Base-by-base conservation (phyloP, 2,797 vertebrate species). In the Sorex maritimensis region DNA sequence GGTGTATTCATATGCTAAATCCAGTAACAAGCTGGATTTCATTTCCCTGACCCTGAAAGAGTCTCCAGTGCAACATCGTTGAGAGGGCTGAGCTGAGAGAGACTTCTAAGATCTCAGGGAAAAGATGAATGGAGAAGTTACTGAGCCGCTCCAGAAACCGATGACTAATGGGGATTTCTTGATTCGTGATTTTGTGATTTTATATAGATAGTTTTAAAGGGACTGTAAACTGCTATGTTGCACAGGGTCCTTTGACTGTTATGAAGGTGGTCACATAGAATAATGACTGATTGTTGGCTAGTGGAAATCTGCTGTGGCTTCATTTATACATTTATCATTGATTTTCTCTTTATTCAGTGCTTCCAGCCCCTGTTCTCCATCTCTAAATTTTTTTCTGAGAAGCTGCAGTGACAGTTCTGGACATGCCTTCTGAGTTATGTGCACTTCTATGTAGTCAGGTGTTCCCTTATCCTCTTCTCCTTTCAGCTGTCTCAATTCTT, bases 251-350 rank as follows among this genome's bases (percentile, higher is more conserved):
- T 77, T 84, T 77, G 19, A 55, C 67, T 88, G 1, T 85, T 85
- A 82, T 23, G 55, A 23, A 92, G 13, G 30, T 55, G 5, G 41
- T 88, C 26, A 67, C 68, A 61, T 13, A 90, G 79, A 67, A 82
- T 90, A 90, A 86, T 72, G 21, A 12, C 30, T 69, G 30, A n/a
- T 10, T 92, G 63, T 86, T 73, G 41, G n/a, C 5, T 49, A 41
- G 23, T 58, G 12, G 78, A 65, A 78, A 67, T 86, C 49, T 75
- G 17, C 15, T 49, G 1, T 65, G 28, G 13, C 46, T 71, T 92
- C 75, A 15, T 34, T 74, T 17, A 23, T 41, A 0, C 6, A 6
- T 83, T 71, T 72, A 26, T 78, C 23, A 30, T 58, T 77, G 24
- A 8, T 17, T 63, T 89, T 75, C 81, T 65, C 58, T 69, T 69